Conservation (phyloP, 2,113 vertebrate genomes). For the Tichodroma muraria region DNA sequence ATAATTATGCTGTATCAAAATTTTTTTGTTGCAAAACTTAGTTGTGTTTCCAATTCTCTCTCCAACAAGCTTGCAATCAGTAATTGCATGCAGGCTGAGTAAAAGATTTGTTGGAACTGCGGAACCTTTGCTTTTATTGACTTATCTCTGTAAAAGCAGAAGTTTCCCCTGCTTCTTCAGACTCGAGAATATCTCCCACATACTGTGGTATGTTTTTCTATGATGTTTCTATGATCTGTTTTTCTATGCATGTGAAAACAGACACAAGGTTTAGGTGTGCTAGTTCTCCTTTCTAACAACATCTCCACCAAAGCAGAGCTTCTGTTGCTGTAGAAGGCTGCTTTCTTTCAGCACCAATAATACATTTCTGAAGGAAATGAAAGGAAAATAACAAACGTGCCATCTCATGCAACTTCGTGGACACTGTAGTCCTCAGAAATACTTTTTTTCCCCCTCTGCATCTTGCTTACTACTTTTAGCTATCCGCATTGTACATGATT, state of each 20-base stretch:
- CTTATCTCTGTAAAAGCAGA: not conserved
- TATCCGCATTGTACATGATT: accelerated
- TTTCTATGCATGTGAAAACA: not conserved
- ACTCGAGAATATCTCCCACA: not conserved
- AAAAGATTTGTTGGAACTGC: not conserved
- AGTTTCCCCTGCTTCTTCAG: not conserved
- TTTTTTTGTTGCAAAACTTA: not conserved
- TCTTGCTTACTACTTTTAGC: not conserved
- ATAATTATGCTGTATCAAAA: not conserved
- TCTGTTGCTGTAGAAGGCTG: not conserved
- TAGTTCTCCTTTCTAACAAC: not conserved
- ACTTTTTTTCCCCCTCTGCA: not conserved
- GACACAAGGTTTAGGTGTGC: not conserved
- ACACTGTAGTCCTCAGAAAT: not conserved
- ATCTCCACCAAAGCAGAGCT: not conserved
- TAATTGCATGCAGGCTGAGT: not conserved
- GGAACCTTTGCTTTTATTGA: not conserved
- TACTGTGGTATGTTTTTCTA: too few relatives aligned
- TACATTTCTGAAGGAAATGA: not conserved
- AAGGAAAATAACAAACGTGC: not conserved
- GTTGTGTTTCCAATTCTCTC: not conserved
- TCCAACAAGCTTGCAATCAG: not conserved
- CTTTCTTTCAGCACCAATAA: not conserved
- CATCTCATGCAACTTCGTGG: not conserved
- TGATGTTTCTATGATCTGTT: not conserved